Conservation (phyloP, 2,113 vertebrate genomes). For the Lepus timidus region DNA sequence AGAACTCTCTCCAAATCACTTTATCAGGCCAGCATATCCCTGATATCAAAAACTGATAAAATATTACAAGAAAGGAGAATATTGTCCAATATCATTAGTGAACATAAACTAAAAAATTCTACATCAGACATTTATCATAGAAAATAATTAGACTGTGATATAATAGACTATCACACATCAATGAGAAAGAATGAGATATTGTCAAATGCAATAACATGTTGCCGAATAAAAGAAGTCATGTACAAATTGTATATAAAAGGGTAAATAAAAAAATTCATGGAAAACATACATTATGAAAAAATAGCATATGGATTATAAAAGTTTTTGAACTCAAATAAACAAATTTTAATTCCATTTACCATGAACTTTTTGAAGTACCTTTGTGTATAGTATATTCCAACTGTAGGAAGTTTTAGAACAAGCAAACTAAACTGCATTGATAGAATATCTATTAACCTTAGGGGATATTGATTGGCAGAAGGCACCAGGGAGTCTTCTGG, state of each 20-base stretch:
- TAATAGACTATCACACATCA: neutral
- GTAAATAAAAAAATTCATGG: neutral
- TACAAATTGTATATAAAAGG: neutral
- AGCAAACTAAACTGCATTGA: neutral
- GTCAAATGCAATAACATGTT: neutral
- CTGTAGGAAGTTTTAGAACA: constrained; percentile 6
- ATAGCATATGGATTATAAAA: no score
- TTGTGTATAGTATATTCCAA: neutral
- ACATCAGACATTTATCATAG: neutral
- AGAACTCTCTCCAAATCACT: neutral
- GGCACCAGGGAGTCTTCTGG: neutral
- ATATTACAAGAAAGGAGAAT: neutral
- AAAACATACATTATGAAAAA: no score
- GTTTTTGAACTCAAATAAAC: no score
- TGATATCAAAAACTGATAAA: neutral
- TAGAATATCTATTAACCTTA: neutral
- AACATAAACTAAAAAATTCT: neutral
- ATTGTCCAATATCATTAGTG: neutral
- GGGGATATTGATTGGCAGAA: neutral
- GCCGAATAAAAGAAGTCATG: neutral
- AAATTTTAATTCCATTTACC: no score
- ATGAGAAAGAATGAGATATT: neutral
- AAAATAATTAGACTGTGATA: neutral
- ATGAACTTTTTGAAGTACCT: no score
- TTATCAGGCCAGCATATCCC: neutral